These are phyloP conservation scores for Antechinus flavipes DNA, from an alignment of 2,113 vertebrate genomes.

Conservation along the genomic window DNA sequence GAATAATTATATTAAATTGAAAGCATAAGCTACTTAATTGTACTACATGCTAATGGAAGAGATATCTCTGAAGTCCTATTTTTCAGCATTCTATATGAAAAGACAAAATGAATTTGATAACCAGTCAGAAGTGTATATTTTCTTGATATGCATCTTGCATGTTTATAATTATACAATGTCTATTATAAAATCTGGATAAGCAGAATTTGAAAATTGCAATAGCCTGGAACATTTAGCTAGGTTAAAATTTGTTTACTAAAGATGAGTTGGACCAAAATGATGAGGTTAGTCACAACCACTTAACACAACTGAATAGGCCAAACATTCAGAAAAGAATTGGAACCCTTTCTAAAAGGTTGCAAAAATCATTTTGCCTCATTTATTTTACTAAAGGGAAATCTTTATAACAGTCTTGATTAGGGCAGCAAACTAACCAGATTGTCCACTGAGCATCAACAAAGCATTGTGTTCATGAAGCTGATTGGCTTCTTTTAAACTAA, in stretches of 20 bases:
- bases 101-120: background rate
- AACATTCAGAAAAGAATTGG: slow-evolving; percentile 25
- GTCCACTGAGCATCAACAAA: slow-evolving; percentile 60
- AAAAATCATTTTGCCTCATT: slow-evolving; percentile 52
- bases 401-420: slow-evolving; percentile 61
- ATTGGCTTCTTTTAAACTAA: slow-evolving; percentile 64
- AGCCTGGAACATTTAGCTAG: slow-evolving; percentile 22
- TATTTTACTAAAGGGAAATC: slow-evolving; percentile 71
- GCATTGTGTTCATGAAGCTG: slow-evolving; percentile 58
- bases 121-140: background rate
- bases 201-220: background rate
- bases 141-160: background rate
- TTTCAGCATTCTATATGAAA: background rate
- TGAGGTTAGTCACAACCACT: background rate
- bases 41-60: background rate
- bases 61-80: background rate
- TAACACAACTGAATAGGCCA: background rate
- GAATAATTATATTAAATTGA: slow-evolving; percentile 34
- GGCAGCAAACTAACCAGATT: slow-evolving; percentile 56
- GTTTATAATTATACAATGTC: background rate
- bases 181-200: background rate
- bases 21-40: background rate
- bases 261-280: slow-evolving; percentile 1
- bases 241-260: background rate
- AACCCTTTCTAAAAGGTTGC: slow-evolving; percentile 15